Conservation (phyloP, 2,797 vertebrate species). For the Serranus cabrilla region DNA sequence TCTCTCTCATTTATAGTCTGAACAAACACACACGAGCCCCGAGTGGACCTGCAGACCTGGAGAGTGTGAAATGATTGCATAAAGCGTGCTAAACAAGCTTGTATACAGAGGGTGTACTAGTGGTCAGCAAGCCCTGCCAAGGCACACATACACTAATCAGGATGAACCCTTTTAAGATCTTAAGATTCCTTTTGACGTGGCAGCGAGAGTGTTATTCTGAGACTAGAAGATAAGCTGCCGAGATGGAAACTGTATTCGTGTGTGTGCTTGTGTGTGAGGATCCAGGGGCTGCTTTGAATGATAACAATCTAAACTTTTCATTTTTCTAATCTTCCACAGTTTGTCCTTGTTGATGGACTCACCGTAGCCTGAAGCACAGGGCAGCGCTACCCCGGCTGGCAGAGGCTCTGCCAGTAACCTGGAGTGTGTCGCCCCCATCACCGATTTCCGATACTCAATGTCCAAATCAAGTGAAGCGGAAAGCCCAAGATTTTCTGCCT, state of each 20-base stretch:
- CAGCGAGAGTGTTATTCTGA: conserved; percentile 13
- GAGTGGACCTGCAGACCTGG: background rate
- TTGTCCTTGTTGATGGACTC: conserved; percentile 16
- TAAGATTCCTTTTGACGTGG: background rate
- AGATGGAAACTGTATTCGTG: background rate
- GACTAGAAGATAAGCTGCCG: conserved; percentile 22
- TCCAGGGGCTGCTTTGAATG: background rate
- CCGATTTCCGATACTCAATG: conserved; percentile 50
- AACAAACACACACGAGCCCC: conserved; percentile 16
- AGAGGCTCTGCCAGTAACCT: background rate
- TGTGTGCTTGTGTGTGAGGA: conserved; percentile 1
- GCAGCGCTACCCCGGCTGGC: conserved; percentile 6
- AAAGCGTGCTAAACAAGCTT: background rate
- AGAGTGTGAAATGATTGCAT: conserved; percentile 10
- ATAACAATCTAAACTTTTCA: background rate
- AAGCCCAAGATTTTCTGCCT: conserved; percentile 28
- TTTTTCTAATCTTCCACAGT: background rate
- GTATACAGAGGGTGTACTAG: background rate
- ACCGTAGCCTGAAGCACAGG: conserved; percentile 33
- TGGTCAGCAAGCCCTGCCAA: conserved; percentile 3
- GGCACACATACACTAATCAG: background rate
- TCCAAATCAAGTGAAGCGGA: conserved; percentile 47
- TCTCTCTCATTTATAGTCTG: conserved; percentile 18
- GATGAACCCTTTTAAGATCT: background rate
- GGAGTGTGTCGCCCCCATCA: conserved; percentile 33